phyloP scores from a whole-genome alignment of 2,888 invertebrate genomes.

The Ochropacha duplaris region DNA sequence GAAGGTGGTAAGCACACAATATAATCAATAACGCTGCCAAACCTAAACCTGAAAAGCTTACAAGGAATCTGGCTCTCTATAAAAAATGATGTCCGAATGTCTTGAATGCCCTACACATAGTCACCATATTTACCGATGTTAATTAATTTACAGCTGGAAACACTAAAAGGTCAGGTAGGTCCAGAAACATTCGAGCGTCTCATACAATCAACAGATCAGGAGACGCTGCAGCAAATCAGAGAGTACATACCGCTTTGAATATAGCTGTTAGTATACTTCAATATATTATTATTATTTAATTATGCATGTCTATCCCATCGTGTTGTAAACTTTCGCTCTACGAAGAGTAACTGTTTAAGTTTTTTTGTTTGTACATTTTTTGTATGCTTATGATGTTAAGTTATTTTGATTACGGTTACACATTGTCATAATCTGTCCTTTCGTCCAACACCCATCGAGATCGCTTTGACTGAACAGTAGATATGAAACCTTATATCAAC shows the following conservation, averaged over 20 bases:
- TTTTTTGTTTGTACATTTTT: constrained; percentile 42
- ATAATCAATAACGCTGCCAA: constrained; percentile 85
- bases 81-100: too few relatives aligned
- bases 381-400: constrained; percentile 20
- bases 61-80: too few relatives aligned
- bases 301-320: constrained; percentile 3
- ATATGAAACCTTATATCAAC: too few relatives aligned
- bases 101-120: too few relatives aligned
- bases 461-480: too few relatives aligned
- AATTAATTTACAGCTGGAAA: constrained; percentile 82
- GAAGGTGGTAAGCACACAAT: too few relatives aligned
- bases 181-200: constrained; percentile 89
- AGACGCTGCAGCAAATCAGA: constrained; percentile 87
- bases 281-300: constrained; percentile 1
- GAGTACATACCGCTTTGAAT: constrained; percentile 81
- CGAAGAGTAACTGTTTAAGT: constrained; percentile 24
- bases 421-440: too few relatives aligned
- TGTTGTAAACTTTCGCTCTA: constrained; percentile 8
- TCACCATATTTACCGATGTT: too few relatives aligned
- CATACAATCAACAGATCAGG: constrained; percentile 87
- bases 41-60: constrained; percentile 84
- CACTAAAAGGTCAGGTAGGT: constrained; percentile 89
- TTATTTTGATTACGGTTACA: background rate
- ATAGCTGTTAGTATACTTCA: constrained; percentile 9
- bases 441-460: too few relatives aligned